These are phyloP conservation scores for Acinonyx jubatus DNA, from an alignment of 2,113 vertebrate species.

Conservation along the genomic window DNA sequence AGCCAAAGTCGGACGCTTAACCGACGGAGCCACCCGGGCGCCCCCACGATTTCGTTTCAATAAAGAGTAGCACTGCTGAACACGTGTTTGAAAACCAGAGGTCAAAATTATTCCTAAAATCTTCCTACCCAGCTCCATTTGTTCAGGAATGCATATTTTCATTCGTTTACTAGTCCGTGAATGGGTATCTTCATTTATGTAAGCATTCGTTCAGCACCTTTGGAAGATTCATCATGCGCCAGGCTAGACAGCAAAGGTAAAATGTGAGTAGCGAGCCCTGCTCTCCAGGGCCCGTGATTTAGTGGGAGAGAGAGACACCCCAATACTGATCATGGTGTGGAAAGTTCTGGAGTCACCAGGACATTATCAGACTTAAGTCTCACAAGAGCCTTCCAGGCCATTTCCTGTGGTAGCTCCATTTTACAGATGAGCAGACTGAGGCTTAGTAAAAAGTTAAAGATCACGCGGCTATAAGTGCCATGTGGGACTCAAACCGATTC, in stretches of 20 bases:
- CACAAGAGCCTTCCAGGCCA: not conserved
- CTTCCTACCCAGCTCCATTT: not conserved
- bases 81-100: not conserved
- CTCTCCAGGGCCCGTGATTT: not conserved
- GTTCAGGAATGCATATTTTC: too few species aligned
- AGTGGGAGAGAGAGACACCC: not conserved
- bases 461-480: not conserved
- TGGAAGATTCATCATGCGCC: not conserved
- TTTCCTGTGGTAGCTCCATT: not conserved
- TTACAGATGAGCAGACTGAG: not conserved
- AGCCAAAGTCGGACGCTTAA: too few species aligned
- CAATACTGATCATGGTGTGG: fast-evolving
- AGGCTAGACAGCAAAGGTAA: not conserved
- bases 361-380: not conserved
- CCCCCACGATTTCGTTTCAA: not conserved
- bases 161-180: not conserved
- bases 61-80: not conserved
- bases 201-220: not conserved
- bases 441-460: not conserved
- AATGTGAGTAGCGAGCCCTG: not conserved
- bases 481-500: not conserved
- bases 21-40: too few species aligned
- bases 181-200: not conserved
- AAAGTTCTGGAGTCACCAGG: not conserved
- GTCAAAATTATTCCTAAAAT: not conserved